Evolutionary conservation across 2,113 vertebrate species (phyloP), one percentile per base, ranked within the genome.

Genomic region (Tor tambroides): DNA sequence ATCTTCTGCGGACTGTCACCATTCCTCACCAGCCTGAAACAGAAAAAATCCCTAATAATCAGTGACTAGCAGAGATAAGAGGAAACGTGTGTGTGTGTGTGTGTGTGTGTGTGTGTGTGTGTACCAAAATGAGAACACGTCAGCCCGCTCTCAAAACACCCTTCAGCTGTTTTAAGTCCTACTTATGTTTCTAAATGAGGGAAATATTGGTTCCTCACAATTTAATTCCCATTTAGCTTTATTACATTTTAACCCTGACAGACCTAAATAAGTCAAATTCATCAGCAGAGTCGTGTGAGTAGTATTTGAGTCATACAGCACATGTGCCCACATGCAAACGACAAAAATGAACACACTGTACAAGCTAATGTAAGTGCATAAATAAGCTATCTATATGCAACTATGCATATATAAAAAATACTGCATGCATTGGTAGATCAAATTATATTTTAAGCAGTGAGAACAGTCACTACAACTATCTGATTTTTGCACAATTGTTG

Each of bases 1-100:
- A 15, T 72, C 19, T 92, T 91, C 1, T 87, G 81, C n/a, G 87
- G 54, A 72, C 65, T 28, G 1, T 92, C 87, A 74, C 91, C 92
- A 86, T 94, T 94, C 67, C 79, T 93, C 86, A 86, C 86, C 89
- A 92, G 75, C 80, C 95, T 95, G 84, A 71, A 26, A 85, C 56
- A 30, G 32, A 78, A 10, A 76, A 84, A 28, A 14, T 12, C 21
- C 30, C 2, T 43, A 28, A 26, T 4, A 69, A 75, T 82, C 12
- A 87, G 32, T 76, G 43, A 75, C 49, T 41, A 30, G n/a, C 15
- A 46, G n/a, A 59, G 61, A 35, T n/a, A 43, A 61, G 5, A 32
- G 14, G 32, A 15, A 59, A 54, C 23, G 71, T 76, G 49, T 26
- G 49, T 35, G 51, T 46, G 43, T 67, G 59, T 65, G 30, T 78